Evolutionary conservation across 2,888 invertebrate genomes (phyloP).

Genomic region (Hedya salicella): DNA sequence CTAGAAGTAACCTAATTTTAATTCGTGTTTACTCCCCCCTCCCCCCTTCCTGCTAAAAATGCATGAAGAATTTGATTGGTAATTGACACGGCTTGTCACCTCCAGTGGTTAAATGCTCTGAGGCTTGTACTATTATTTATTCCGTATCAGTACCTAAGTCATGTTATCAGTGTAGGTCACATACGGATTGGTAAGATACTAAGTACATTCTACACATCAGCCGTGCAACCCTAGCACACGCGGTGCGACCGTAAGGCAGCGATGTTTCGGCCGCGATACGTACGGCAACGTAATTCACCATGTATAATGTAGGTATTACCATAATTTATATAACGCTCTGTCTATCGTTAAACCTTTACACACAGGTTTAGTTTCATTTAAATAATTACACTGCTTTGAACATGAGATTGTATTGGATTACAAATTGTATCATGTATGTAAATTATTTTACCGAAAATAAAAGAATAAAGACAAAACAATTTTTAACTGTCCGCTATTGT

Average conservation of each 20-base stretch:
- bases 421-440: background rate
- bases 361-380: conserved; percentile 19
- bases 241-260: conserved; percentile 27
- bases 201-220: background rate
- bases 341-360: conserved; percentile 13
- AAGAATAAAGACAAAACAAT: too few relatives aligned
- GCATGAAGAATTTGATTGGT: too few relatives aligned
- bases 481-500: too few relatives aligned
- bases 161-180: too few relatives aligned
- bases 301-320: conserved; percentile 33
- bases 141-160: too few relatives aligned
- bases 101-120: too few relatives aligned
- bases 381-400: conserved; percentile 20
- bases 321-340: conserved; percentile 33
- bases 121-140: too few relatives aligned
- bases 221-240: background rate
- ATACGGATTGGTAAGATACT: background rate
- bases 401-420: background rate
- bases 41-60: too few relatives aligned
- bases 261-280: conserved; percentile 33
- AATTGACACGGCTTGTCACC: too few relatives aligned
- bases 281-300: conserved; percentile 23
- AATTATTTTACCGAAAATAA: too few relatives aligned
- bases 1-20: too few relatives aligned
- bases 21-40: too few relatives aligned